phyloP scores from a whole-genome alignment of 2,888 invertebrate species.

The Monopis laevigella region DNA sequence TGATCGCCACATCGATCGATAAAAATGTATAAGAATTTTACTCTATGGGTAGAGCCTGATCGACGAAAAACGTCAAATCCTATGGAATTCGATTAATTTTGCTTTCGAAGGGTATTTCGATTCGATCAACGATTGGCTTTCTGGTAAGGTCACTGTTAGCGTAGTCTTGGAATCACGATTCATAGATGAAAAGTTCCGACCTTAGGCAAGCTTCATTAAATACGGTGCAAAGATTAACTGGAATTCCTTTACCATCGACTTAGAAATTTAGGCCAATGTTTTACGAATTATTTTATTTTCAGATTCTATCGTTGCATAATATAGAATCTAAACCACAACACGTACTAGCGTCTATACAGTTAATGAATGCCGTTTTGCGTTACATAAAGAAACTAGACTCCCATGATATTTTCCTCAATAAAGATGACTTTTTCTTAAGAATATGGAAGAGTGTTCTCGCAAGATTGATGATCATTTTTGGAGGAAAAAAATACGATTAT shows the following conservation, averaged over 20 bases:
- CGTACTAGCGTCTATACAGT: constrained; percentile 39
- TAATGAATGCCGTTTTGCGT: constrained; percentile 37
- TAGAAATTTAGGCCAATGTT: background rate
- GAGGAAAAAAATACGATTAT: constrained; percentile 23
- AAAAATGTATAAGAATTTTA: too few species aligned
- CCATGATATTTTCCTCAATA: constrained; percentile 38
- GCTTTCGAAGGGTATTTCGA: too few species aligned
- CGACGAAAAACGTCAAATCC: too few species aligned
- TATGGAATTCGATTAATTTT: too few species aligned
- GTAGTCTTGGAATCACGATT: too few species aligned
- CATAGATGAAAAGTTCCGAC: too few species aligned
- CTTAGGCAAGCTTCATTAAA: too few species aligned
- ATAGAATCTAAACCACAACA: constrained; percentile 35
- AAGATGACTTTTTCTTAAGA: constrained; percentile 36
- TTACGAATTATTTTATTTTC: constrained; percentile 26
- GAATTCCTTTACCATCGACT: background rate
- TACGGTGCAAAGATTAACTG: too few species aligned
- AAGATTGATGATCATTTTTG: constrained; percentile 28
- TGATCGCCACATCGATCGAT: too few species aligned
- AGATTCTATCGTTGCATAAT: constrained; percentile 40
- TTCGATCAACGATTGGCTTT: too few species aligned
- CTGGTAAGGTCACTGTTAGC: too few species aligned
- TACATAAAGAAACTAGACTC: constrained; percentile 48
- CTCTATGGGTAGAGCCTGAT: too few species aligned
- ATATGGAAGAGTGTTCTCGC: constrained; percentile 41